A percentile compares a stretch with the other conserved stretches of the same genome.
phyloP scores from a whole-genome alignment of 1,140 invertebrate genomes.

The Epicauta chinensis region DNA sequence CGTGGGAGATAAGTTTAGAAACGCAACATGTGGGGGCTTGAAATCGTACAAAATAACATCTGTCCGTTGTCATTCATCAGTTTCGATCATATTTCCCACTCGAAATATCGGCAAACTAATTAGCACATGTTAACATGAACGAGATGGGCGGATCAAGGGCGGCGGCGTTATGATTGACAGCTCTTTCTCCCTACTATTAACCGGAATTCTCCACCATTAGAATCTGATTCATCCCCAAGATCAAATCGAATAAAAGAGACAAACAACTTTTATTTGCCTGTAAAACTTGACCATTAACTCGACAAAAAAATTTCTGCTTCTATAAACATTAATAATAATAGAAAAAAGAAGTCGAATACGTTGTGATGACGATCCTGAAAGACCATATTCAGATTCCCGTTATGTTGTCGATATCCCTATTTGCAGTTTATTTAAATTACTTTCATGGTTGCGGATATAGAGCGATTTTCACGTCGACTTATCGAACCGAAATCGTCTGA shows the following conservation, averaged over 20 bases:
- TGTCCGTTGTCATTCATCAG: conserved; percentile 16
- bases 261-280: no score
- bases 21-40: no score
- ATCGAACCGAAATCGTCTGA: conserved; percentile 20
- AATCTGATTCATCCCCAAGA: no score
- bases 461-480: conserved; percentile 25
- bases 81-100: conserved; percentile 20
- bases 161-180: conserved; percentile 21
- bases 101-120: conserved; percentile 21
- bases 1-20: no score
- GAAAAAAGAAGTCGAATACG: no score
- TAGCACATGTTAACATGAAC: conserved; percentile 28
- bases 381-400: conserved; percentile 10
- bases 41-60: conserved; percentile 11
- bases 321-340: no score
- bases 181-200: conserved; percentile 9
- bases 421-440: conserved; percentile 28
- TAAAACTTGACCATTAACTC: no score
- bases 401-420: conserved; percentile 21
- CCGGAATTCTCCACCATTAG: neutral
- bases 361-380: no score
- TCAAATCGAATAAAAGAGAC: no score
- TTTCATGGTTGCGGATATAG: conserved; percentile 21
- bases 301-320: no score
- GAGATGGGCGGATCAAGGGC: conserved; percentile 20